Percentiles rank a stretch among this genome's conserved stretches.
These are phyloP conservation scores for Antidorcas marsupialis DNA, from an alignment of 2,113 vertebrate species.

Conservation along the genomic window DNA sequence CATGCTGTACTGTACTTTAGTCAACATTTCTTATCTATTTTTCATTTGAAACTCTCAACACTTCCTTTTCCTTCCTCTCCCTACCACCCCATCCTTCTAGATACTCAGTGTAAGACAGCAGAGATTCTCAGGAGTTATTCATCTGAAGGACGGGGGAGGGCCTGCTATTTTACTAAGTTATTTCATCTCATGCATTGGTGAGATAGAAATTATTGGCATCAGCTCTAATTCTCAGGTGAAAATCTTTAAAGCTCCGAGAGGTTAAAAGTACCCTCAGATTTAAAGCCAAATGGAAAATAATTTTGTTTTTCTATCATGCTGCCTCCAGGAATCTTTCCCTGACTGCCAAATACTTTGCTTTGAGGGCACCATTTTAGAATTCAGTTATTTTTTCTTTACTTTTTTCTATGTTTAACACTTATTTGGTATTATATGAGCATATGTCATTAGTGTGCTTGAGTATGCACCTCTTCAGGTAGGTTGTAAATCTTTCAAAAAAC, in stretches of 20 bases:
- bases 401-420: not conserved
- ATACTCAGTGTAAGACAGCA: not conserved
- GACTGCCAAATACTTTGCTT: not conserved
- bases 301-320: not conserved
- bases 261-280: not conserved
- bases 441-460: not conserved
- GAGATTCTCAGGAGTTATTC: not conserved
- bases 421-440: not conserved
- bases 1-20: not conserved
- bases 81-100: not conserved
- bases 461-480: not conserved
- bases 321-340: not conserved
- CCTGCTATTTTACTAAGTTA: not conserved
- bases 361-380: not conserved
- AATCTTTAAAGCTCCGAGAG: not conserved
- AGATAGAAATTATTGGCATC: not conserved
- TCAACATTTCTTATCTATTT: not conserved
- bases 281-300: constrained; percentile 11
- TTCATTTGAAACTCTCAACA: not conserved
- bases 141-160: not conserved
- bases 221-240: not conserved
- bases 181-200: not conserved
- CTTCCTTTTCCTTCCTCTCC: not conserved
- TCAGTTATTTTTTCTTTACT: not conserved
- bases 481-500: not conserved